Evolutionary conservation across 2,797 vertebrate genomes (phyloP).

Genomic region (Lophius americanus): DNA sequence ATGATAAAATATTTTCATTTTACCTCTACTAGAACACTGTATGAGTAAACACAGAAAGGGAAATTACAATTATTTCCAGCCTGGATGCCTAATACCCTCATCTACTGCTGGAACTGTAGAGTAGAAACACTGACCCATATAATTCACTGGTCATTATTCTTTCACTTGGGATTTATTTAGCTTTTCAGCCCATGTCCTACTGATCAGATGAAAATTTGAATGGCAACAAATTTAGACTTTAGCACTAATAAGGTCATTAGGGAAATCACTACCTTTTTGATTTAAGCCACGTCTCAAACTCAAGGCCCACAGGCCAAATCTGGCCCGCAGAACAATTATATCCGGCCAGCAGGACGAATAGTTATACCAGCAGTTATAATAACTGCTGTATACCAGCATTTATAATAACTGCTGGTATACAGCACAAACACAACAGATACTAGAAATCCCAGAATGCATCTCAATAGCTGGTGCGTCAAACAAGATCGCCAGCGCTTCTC

Average conservation of each 20-base stretch:
- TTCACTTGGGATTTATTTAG: not conserved
- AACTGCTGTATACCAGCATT: too few species aligned
- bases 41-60: slow-evolving; percentile 16
- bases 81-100: slow-evolving; percentile 12
- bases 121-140: not conserved
- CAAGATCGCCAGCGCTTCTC: too few species aligned
- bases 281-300: not conserved
- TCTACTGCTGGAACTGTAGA: slow-evolving; percentile 19
- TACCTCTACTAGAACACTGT: rapidly evolving
- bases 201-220: not conserved
- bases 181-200: not conserved
- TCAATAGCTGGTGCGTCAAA: too few species aligned
- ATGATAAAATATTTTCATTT: not conserved
- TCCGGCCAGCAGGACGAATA: too few species aligned
- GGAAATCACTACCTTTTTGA: not conserved
- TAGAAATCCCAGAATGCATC: too few species aligned
- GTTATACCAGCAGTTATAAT: too few species aligned
- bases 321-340: too few species aligned
- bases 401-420: too few species aligned
- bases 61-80: slow-evolving; percentile 20
- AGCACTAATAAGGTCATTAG: not conserved
- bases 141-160: slow-evolving; percentile 9
- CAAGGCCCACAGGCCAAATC: too few species aligned
- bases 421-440: too few species aligned
- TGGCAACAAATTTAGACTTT: not conserved